These are phyloP conservation scores for Mystacides longicornis DNA, from an alignment of 2,888 invertebrate genomes.

Conservation along the genomic window DNA sequence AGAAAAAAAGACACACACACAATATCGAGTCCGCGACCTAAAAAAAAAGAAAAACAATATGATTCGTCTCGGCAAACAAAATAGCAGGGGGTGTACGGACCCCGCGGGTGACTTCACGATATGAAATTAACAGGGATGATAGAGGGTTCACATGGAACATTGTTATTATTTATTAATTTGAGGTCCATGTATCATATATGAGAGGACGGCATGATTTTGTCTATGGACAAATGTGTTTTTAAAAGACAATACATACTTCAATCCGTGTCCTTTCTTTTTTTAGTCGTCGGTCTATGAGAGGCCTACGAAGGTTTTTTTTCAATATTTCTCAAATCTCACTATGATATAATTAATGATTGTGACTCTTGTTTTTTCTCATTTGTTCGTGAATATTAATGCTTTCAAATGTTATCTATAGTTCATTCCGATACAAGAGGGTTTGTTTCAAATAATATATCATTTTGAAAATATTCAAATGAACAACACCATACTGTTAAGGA, in stretches of 20 bases:
- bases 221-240: slow-evolving; percentile 1
- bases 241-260: not conserved
- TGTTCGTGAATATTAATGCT: slow-evolving; percentile 2
- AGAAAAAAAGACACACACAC: not conserved
- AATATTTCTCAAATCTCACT: not conserved
- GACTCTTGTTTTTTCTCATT: not conserved
- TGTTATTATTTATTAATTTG: not conserved
- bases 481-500: not conserved
- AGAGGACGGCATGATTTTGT: not conserved
- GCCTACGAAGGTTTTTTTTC: not conserved
- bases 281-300: not conserved
- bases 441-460: not conserved
- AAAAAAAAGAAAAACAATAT: slow-evolving; percentile 7
- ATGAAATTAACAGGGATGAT: not conserved
- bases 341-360: not conserved
- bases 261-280: not conserved
- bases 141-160: not conserved
- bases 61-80: slow-evolving; percentile 17
- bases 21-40: slow-evolving; percentile 11
- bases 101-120: slow-evolving; percentile 8
- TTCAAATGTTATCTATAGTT: no score
- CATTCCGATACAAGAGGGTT: no score
- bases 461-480: not conserved
- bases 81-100: slow-evolving; percentile 10
- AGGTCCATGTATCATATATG: not conserved